Evolutionary conservation across 2,888 invertebrate species (phyloP), one percentile per base, ranked within the genome.

Genomic region (Euzetes globulus): DNA sequence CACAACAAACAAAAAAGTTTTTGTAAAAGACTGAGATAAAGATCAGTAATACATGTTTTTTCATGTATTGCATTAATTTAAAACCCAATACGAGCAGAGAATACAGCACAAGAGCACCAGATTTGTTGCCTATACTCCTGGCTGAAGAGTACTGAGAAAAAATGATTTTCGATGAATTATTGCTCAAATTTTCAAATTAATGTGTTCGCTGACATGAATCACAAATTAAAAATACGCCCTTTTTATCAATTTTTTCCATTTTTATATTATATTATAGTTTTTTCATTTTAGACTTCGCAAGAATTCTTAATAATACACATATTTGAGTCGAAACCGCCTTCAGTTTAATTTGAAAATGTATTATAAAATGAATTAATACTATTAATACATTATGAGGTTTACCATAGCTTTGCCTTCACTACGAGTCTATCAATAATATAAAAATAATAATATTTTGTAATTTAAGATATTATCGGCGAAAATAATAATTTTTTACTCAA

Each of bases 281-380:
- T n/a, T n/a, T 58, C 41, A 41, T 25, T 58, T 25, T 29, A 58
- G 29, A 19, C 29, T 58, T 58, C 17, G 13, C 25, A 15, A 37
- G 4, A 33, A 63, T 13, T 58, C n/a, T 52, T 52, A 52, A 19
- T 52, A n/a, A 19, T 52, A 19, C 52, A 19, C 52, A 19, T 58
- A 13, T 58, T 22, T 58, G 22, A 13, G 17, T n/a, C 11, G 63
- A 37, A 27, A 27, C 63, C 63, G 63, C 63, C 63, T 63, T 63
- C 63, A 63, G 63, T 63, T 63, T 63, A 63, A 63, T 63, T 63
- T 63, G 33, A 63, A 63, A 63, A 63, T 63, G 63, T 63, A 63
- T 27, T 33, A 19, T 58, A 58, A 58, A 58, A 58, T 25, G 58
- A 58, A 58, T 58, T 58, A 58, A 58, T 58, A 58, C 58, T 58